phyloP scores from a whole-genome alignment of 2,113 vertebrate species.

The Rhizomys pruinosus region DNA sequence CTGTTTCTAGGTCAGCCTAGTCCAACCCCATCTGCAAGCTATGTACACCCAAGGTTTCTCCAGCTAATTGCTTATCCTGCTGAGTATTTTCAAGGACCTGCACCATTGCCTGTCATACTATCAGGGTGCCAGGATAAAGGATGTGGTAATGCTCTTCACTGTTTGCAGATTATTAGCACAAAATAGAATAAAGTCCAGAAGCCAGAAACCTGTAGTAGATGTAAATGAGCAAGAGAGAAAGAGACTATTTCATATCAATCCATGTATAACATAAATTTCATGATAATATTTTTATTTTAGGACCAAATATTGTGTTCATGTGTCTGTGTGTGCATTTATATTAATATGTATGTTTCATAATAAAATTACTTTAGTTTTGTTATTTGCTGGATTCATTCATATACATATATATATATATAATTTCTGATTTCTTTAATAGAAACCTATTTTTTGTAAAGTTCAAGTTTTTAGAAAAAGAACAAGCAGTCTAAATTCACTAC shows the following conservation, averaged over 20 bases:
- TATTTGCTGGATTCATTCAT: not conserved
- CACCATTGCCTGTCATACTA: not conserved
- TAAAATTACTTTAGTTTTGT: conserved; percentile 12
- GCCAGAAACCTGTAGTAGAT: not conserved
- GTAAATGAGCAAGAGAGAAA: not conserved
- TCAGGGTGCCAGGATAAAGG: conserved; percentile 2
- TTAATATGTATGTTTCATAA: not conserved
- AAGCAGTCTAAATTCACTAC: not conserved
- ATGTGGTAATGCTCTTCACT: conserved; percentile 45
- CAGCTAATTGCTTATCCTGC: conserved; percentile 48
- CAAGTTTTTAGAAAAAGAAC: not conserved
- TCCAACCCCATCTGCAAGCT: not conserved
- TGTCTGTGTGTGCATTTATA: too few species aligned
- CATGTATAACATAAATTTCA: not conserved
- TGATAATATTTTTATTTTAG: not conserved
- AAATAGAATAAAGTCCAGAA: not conserved
- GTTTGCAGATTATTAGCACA: not conserved
- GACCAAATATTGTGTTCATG: too few species aligned
- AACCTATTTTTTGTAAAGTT: not conserved
- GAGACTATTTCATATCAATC: not conserved
- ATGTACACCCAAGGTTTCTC: not conserved
- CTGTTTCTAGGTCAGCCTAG: conserved; percentile 18
- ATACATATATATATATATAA: not conserved
- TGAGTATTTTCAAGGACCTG: conserved; percentile 16
- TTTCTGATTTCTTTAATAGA: not conserved